Conservation (phyloP, 2,113 vertebrate genomes). For the Myotis yumanensis region DNA sequence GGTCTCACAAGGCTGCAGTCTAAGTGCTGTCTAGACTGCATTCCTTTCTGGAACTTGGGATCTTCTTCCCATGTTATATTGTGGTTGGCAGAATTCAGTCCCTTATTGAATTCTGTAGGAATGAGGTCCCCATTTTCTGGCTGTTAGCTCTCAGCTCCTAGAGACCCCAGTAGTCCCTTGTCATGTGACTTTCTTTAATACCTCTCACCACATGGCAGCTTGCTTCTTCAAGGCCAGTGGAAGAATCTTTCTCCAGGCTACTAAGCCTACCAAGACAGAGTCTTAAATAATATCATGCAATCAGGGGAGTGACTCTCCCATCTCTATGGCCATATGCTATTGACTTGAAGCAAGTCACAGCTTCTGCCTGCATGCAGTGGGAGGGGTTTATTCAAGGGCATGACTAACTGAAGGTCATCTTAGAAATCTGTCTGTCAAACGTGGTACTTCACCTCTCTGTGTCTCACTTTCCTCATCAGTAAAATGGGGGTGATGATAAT, state of each 20-base stretch:
- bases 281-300: neutral
- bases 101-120: neutral
- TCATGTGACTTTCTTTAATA: neutral
- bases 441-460: neutral
- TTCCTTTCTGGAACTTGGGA: neutral
- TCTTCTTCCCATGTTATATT: neutral
- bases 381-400: neutral
- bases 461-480: neutral
- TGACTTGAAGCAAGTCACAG: neutral
- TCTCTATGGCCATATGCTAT: neutral
- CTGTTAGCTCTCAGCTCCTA: neutral
- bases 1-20: neutral
- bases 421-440: neutral
- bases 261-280: neutral
- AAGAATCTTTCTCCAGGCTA: neutral
- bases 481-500: neutral
- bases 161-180: neutral
- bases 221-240: neutral
- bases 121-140: neutral
- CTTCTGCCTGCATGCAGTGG: neutral
- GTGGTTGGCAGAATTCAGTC: neutral
- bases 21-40: neutral
- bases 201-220: neutral
- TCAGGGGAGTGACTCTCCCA: neutral
- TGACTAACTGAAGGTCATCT: neutral